These are phyloP conservation scores for Serinus canaria DNA, from an alignment of 2,113 vertebrate species.

Conservation along the genomic window DNA sequence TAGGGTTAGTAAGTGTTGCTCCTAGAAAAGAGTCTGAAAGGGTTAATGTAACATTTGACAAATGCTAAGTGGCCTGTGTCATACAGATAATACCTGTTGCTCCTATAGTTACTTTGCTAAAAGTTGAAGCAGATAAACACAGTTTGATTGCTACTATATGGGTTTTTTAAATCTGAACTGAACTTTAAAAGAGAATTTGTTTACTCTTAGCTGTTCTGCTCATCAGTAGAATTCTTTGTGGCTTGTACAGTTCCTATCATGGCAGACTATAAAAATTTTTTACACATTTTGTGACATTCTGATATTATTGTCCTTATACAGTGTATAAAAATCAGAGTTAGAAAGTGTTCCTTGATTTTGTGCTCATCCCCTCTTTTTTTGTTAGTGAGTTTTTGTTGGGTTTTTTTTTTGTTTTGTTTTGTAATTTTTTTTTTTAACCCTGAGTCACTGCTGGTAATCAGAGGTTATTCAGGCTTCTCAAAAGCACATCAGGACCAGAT, in stretches of 20 bases:
- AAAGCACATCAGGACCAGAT: constrained; percentile 44
- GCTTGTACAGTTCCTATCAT: neutral
- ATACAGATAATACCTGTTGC: neutral
- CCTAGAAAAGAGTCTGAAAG: neutral
- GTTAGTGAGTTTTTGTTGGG: neutral
- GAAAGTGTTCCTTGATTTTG: constrained; percentile 15
- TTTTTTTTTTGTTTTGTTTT: neutral
- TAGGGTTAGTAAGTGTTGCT: neutral
- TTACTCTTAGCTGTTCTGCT: neutral
- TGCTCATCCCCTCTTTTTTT: neutral
- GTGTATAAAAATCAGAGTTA: neutral
- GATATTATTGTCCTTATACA: neutral
- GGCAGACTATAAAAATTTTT: neutral
- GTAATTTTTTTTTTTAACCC: neutral
- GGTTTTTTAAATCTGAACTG: neutral
- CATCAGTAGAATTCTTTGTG: constrained; percentile 14
- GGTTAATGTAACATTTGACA: neutral
- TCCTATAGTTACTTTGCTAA: neutral
- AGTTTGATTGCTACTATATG: neutral
- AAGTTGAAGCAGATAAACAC: neutral
- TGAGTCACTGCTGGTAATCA: constrained; percentile 45
- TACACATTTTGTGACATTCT: constrained; percentile 1
- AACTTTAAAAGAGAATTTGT: constrained; percentile 23
- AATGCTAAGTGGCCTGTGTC: neutral
- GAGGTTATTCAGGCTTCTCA: constrained; percentile 57